Base-by-base conservation (phyloP, 2,797 vertebrate genomes). In the Phyllotis vaccarum region DNA sequence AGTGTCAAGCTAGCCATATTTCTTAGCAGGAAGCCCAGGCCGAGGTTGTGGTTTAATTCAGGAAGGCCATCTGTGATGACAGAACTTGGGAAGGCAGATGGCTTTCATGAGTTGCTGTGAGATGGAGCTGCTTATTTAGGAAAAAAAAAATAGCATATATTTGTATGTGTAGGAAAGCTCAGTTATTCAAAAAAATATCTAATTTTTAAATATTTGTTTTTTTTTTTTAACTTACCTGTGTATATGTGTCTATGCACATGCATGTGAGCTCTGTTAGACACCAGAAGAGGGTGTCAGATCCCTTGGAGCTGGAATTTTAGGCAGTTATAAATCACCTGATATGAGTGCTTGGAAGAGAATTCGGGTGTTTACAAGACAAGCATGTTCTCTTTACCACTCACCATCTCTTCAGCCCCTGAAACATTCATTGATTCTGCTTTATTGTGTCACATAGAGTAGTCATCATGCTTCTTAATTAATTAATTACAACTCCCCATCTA, bases 1-100 rank as follows among this genome's bases (percentile, higher is more conserved):
- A 72, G 82, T 70, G 89, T 68, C 76, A 82, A 88, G 9, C 58
- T 87, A 80, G 91, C 90, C 80, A 79, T 58, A 80, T 91, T 96
- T 96, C 95, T 95, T 94, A 96, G 95, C 94, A 97, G 97, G 97
- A 97, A 98, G 95, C 72, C 54, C 40, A 8, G 89, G 49, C 87
- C 1, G 14, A 79, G 56, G n/a, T 43, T 17, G 87, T 97, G 96
- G 97, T 96, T 97, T 94, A 43, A 90, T 83, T 96, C 91, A 97
- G 98, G 97, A 96, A 97, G 91, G 92, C 86, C 93, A 96, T 96
- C 95, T 97, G 96, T 64, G 92, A 81, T 37, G 66, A 56, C 10
- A 91, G 58, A 95, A 52, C 70, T 92, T 43, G 89, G 31, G 93
- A 91, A 94, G 95, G 54, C 96, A 96, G 96, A 87, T 89, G 92